Evolutionary conservation across 2,113 vertebrate genomes (phyloP).

Genomic region (Onychostoma macrolepis): DNA sequence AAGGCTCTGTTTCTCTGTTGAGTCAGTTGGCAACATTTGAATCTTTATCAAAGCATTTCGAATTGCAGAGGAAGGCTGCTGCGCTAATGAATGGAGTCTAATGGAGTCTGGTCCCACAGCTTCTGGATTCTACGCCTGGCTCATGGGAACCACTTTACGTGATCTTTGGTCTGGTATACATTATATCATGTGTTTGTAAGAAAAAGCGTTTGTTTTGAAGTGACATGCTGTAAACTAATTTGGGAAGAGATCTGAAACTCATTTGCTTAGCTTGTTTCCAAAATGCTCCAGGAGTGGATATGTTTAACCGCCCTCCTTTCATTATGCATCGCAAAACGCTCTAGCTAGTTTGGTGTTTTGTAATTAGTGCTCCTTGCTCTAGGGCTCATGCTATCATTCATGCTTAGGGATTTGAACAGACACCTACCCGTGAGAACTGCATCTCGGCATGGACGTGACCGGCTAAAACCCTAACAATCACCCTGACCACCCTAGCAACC

Average conservation of each 20-base stretch:
- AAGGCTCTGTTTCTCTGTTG: constrained; percentile 19
- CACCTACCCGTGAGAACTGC: neutral
- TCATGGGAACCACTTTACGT: constrained; percentile 19
- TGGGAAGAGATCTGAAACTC: constrained; percentile 9
- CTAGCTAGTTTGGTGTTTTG: neutral
- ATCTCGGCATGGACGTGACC: neutral
- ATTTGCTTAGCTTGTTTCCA: neutral
- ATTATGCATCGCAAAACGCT: neutral
- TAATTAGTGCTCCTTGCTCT: constrained; percentile 13
- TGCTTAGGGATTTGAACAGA: neutral
- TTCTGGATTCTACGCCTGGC: neutral
- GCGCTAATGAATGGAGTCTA: constrained; percentile 15
- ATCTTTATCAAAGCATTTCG: constrained; percentile 28
- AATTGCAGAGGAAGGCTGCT: constrained; percentile 15
- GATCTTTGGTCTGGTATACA: neutral
- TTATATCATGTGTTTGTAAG: constrained; percentile 10
- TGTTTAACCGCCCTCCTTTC: constrained; percentile 1
- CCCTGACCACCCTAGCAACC: neutral
- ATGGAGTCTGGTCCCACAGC: neutral
- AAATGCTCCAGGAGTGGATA: neutral
- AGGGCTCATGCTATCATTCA: neutral
- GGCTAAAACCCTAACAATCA: neutral
- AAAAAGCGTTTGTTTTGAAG: neutral
- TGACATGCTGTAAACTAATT: constrained; percentile 27
- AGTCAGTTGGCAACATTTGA: constrained; percentile 36